These are phyloP conservation scores for Falco concolor DNA, from an alignment of 2,797 vertebrate genomes.

Conservation along the genomic window DNA sequence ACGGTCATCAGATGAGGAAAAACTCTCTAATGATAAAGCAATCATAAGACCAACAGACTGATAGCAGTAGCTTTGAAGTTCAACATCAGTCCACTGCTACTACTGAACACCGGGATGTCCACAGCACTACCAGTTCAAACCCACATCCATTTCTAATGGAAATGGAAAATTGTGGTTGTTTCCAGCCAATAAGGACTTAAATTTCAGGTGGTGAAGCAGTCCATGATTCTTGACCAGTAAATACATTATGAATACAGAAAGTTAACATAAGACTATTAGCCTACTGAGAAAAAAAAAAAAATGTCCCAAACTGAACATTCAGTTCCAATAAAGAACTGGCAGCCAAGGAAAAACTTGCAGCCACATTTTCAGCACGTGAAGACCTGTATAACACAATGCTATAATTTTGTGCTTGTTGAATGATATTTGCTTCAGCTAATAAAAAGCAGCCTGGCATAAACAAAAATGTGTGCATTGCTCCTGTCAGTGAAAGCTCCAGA, in stretches of 20 bases:
- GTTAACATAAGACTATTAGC: background rate
- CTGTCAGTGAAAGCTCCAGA: background rate
- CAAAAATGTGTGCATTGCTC: background rate
- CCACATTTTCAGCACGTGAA: background rate
- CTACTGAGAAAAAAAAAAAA: background rate
- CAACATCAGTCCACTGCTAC: background rate
- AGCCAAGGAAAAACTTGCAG: background rate
- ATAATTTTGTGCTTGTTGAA: background rate
- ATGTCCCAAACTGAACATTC: background rate
- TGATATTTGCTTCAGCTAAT: background rate
- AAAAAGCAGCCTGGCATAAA: background rate
- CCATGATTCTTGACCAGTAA: background rate
- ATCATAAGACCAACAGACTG: background rate
- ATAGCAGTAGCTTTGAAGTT: background rate
- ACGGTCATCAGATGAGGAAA: background rate
- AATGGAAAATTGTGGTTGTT: background rate
- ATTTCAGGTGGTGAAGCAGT: background rate
- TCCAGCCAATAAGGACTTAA: background rate
- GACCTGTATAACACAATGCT: background rate
- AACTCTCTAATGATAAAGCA: background rate
- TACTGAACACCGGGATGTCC: background rate
- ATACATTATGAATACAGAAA: background rate
- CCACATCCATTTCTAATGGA: background rate
- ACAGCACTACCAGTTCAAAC: background rate
- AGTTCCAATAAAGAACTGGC: background rate